Evolutionary conservation across 2,888 invertebrate genomes (phyloP).

Genomic region (Callosobruchus maculatus): DNA sequence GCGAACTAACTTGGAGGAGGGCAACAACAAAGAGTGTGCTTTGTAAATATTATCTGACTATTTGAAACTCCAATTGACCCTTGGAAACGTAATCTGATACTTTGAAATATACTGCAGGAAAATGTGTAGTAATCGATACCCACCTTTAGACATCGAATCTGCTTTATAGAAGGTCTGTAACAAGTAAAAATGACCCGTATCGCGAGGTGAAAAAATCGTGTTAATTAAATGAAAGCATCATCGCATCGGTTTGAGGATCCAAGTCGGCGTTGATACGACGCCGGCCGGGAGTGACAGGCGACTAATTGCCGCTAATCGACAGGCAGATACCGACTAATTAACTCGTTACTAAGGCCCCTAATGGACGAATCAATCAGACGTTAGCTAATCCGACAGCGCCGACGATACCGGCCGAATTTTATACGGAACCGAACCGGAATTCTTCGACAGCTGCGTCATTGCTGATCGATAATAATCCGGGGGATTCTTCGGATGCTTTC

Average conservation of each 20-base stretch:
- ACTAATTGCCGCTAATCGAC: slow-evolving; percentile 42
- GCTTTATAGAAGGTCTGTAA: neutral
- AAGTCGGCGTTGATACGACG: slow-evolving; percentile 26
- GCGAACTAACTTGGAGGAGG: too few relatives aligned
- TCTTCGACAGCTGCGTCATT: neutral
- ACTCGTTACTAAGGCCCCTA: slow-evolving; percentile 40
- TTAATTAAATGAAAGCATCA: slow-evolving; percentile 31
- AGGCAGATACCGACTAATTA: slow-evolving; percentile 39
- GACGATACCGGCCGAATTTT: slow-evolving; percentile 2
- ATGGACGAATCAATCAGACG: slow-evolving; percentile 44
- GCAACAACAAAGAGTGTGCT: too few relatives aligned
- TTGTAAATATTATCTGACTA: too few relatives aligned
- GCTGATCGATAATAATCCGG: neutral
- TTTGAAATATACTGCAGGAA: too few relatives aligned
- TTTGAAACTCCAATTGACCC: too few relatives aligned
- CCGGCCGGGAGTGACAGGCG: slow-evolving; percentile 35
- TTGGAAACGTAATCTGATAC: too few relatives aligned
- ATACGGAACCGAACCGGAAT: neutral
- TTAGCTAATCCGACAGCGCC: slow-evolving; percentile 28
- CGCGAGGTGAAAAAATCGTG: slow-evolving; percentile 11
- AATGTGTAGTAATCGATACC: too few relatives aligned
- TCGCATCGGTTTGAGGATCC: neutral
- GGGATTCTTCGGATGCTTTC: neutral
- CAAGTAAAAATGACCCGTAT: neutral
- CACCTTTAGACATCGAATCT: neutral